Percentiles rank a stretch among this genome's conserved stretches.
phyloP scores from a whole-genome alignment of 2,113 vertebrate species.

The Pygoscelis antarcticus region DNA sequence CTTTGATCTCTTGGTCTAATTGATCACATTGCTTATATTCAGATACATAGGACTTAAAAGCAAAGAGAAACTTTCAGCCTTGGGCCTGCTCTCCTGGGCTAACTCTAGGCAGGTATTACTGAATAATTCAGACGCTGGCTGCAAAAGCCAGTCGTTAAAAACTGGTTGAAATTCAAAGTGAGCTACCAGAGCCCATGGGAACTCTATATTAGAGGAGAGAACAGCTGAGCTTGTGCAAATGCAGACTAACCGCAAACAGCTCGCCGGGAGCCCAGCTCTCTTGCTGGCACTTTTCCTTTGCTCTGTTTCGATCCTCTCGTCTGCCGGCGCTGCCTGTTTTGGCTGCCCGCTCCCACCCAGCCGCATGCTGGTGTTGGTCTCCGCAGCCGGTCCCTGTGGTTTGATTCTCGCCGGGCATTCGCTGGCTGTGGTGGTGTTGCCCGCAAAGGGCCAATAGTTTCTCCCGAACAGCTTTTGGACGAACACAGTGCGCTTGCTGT shows the following conservation, averaged over 20 bases:
- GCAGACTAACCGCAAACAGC: not conserved
- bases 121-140: conserved; percentile 8
- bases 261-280: not conserved
- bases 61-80: not conserved
- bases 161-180: not conserved
- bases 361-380: fast-evolving
- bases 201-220: not conserved
- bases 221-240: not conserved
- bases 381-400: not conserved
- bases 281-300: not conserved
- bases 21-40: not conserved
- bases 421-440: not conserved
- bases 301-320: not conserved
- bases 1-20: not conserved
- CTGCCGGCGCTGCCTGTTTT: fast-evolving
- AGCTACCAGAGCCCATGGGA: not conserved
- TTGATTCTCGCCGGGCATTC: fast-evolving
- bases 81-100: not conserved
- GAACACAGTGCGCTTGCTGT: not conserved
- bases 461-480: not conserved
- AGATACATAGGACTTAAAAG: not conserved
- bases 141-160: not conserved
- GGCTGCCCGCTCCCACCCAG: not conserved
- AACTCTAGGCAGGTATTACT: not conserved
- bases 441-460: not conserved